Conservation (phyloP, 1,140 invertebrate species). For the Charaxes varanes region DNA sequence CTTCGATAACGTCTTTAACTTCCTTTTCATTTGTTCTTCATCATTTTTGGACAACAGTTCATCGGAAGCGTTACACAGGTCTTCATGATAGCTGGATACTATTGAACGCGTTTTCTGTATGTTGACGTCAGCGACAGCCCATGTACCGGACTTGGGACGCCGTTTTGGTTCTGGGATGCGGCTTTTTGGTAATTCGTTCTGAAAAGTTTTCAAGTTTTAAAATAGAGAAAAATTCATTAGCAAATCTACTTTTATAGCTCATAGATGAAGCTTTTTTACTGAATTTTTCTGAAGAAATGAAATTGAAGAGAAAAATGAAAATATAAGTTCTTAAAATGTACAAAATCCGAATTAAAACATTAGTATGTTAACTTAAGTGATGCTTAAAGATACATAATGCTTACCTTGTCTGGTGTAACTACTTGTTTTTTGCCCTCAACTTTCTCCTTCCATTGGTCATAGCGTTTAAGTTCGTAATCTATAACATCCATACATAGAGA, state of each 20-base stretch:
- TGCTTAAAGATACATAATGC: slow-evolving; percentile 5
- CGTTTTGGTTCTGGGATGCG: slow-evolving; percentile 80
- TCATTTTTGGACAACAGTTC: slow-evolving; percentile 78
- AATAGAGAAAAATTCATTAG: neutral
- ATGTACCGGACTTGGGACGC: slow-evolving; percentile 80
- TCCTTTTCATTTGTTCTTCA: slow-evolving; percentile 88
- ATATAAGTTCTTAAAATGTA: neutral
- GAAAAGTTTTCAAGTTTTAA: slow-evolving; percentile 13
- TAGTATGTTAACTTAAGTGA: too few relatives aligned
- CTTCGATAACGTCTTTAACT: slow-evolving; percentile 85
- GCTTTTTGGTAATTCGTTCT: slow-evolving; percentile 78
- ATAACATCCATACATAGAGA: slow-evolving; percentile 97
- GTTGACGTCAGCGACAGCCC: slow-evolving; percentile 73
- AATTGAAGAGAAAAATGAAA: neutral
- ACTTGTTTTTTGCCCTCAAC: slow-evolving; percentile 80
- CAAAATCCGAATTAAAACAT: too few relatives aligned
- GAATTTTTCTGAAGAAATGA: too few relatives aligned
- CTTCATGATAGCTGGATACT: slow-evolving; percentile 79
- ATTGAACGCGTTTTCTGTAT: slow-evolving; percentile 73
- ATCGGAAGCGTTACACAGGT: slow-evolving; percentile 75
- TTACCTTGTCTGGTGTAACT: slow-evolving; percentile 62
- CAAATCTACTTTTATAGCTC: too few relatives aligned
- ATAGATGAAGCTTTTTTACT: too few relatives aligned
- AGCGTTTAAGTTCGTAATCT: slow-evolving; percentile 93
- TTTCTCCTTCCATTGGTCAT: slow-evolving; percentile 95